Conservation (phyloP, 2,797 vertebrate species). For the Sebastes flavidus region DNA sequence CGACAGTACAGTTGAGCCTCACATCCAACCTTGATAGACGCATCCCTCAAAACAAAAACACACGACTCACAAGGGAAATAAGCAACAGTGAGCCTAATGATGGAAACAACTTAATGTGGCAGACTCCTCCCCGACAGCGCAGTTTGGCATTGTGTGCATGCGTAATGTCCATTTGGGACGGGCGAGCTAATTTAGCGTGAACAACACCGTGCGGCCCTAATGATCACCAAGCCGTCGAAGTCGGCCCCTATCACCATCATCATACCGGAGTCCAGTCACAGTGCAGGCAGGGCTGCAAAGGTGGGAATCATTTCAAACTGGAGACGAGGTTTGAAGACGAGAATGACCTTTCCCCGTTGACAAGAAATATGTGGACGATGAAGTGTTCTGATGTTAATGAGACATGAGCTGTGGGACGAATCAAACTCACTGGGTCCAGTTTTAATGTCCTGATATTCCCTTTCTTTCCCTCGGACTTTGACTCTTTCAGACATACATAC, state of each 20-base stretch:
- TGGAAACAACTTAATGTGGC: constrained; percentile 79
- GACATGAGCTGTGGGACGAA: constrained; percentile 30
- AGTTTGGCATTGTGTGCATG: constrained; percentile 59
- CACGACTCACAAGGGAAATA: constrained; percentile 81
- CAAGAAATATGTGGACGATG: constrained; percentile 39
- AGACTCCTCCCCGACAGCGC: constrained; percentile 71
- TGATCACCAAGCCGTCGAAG: constrained; percentile 61
- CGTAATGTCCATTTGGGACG: constrained; percentile 78
- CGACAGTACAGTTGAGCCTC: constrained; percentile 65
- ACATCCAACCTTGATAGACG: constrained; percentile 71
- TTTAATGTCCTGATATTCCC: not conserved
- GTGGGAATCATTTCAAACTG: constrained; percentile 41
- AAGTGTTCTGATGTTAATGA: constrained; percentile 44
- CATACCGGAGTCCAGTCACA: constrained; percentile 51
- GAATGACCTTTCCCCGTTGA: constrained; percentile 48
- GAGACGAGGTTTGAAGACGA: constrained; percentile 32
- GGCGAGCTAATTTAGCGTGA: constrained; percentile 68
- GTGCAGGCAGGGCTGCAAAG: constrained; percentile 1
- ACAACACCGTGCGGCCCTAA: constrained; percentile 64
- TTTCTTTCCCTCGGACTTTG: not conserved
- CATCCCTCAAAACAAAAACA: constrained; percentile 76
- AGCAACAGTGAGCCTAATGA: constrained; percentile 78
- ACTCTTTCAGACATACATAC: not conserved
- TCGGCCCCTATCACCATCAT: constrained; percentile 57
- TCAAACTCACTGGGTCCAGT: not conserved